phyloP scores from a whole-genome alignment of 2,797 vertebrate genomes.

The Hirundo rustica region DNA sequence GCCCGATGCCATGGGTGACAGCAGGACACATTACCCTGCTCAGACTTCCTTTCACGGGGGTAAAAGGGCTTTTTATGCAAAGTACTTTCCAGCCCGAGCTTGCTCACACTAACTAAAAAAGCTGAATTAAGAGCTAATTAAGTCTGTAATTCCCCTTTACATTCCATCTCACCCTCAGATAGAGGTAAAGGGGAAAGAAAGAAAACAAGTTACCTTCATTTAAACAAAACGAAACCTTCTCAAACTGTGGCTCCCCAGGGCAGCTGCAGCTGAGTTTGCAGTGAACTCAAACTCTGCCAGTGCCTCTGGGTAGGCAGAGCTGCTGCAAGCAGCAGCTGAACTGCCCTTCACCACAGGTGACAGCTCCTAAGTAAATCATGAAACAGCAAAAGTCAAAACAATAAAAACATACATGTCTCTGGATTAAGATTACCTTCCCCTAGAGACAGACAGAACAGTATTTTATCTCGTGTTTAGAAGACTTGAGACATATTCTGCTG shows the following conservation, averaged over 20 bases:
- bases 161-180: constrained; percentile 5
- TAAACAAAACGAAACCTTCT: not conserved
- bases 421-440: not conserved
- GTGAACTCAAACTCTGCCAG: not conserved
- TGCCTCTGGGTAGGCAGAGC: not conserved
- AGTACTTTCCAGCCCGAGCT: constrained; percentile 27
- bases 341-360: not conserved
- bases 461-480: not conserved
- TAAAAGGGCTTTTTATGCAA: not conserved
- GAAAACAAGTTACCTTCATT: not conserved
- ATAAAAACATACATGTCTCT: not conserved
- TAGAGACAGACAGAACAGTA: not conserved
- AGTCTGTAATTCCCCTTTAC: constrained; percentile 43
- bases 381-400: not conserved
- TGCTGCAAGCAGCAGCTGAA: not conserved
- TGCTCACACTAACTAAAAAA: constrained; percentile 8
- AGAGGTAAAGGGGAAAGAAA: not conserved
- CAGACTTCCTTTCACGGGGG: not conserved
- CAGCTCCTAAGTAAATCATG: not conserved
- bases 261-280: not conserved
- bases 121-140: constrained; percentile 31
- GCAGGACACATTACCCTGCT: not conserved
- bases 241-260: not conserved
- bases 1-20: not conserved
- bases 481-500: not conserved